phyloP scores from a whole-genome alignment of 2,888 invertebrate genomes.

The Chymomyza fuscimana region DNA sequence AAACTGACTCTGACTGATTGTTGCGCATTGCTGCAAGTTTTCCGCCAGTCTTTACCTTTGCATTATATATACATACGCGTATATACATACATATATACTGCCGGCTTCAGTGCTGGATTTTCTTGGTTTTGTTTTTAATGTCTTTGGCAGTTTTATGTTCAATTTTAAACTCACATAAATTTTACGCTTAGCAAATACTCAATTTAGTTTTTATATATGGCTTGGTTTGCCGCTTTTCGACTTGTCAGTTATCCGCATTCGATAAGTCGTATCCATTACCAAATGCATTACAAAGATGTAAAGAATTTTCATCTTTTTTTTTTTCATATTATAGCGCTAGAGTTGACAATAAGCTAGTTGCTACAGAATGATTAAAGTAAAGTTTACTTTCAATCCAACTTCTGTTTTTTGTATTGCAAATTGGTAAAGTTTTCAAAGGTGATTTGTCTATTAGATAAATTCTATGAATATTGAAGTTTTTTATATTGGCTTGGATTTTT shows the following conservation, averaged over 20 bases:
- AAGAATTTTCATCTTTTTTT: too few species aligned
- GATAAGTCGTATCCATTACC: neutral
- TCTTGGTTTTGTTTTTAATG: constrained; percentile 19
- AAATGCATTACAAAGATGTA: neutral
- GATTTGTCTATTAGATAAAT: neutral
- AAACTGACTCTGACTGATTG: constrained; percentile 54
- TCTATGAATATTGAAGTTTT: neutral
- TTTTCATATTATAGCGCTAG: too few species aligned
- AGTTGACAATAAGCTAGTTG: neutral
- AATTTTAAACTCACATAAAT: constrained; percentile 30
- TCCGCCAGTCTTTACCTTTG: constrained; percentile 32
- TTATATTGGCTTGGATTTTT: neutral
- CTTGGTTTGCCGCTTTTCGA: constrained; percentile 2
- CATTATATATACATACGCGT: neutral
- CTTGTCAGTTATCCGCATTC: neutral
- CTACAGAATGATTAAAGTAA: too few species aligned
- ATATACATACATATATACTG: neutral
- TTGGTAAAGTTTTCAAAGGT: neutral
- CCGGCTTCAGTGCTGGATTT: neutral
- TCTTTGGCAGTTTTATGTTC: constrained; percentile 53
- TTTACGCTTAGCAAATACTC: constrained; percentile 21
- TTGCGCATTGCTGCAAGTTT: constrained; percentile 45
- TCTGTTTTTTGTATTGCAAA: neutral
- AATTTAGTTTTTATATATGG: constrained; percentile 27
- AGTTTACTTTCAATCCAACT: too few species aligned